Conservation (phyloP, 2,113 vertebrate genomes). For the Phyllostomus hastatus region DNA sequence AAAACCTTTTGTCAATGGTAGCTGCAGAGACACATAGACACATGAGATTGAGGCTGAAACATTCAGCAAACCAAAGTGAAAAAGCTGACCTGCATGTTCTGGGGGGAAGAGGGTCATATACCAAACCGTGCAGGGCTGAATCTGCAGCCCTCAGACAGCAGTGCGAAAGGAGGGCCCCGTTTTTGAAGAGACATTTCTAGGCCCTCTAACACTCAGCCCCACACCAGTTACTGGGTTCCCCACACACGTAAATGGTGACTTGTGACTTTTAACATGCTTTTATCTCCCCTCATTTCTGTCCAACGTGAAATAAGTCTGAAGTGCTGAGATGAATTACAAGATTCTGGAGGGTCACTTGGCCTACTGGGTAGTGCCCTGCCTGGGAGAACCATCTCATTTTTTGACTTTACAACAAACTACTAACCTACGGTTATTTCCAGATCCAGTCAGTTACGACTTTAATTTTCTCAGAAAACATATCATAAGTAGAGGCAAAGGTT, state of each 20-base stretch:
- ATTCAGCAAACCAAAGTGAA: neutral
- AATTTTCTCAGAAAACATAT: neutral
- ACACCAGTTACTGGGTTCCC: neutral
- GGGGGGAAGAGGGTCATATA: neutral
- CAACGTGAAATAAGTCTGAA: neutral
- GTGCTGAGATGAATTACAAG: neutral
- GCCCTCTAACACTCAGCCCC: neutral
- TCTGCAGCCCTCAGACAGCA: neutral
- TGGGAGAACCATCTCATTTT: neutral
- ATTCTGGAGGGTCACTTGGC: neutral
- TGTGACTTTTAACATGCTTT: neutral
- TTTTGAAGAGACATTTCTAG: neutral
- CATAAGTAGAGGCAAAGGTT: neutral
- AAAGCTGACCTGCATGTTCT: neutral
- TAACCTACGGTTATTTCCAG: neutral
- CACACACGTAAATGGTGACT: neutral
- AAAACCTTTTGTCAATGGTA: neutral
- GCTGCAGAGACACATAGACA: neutral
- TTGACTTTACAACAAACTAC: neutral
- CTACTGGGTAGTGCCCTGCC: neutral
- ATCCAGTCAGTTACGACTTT: neutral
- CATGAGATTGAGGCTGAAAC: neutral
- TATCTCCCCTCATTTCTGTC: neutral
- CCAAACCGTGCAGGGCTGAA: neutral
- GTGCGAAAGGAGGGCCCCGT: neutral